Conservation (phyloP, 2,797 vertebrate species). For the Sandelia bainsii region DNA sequence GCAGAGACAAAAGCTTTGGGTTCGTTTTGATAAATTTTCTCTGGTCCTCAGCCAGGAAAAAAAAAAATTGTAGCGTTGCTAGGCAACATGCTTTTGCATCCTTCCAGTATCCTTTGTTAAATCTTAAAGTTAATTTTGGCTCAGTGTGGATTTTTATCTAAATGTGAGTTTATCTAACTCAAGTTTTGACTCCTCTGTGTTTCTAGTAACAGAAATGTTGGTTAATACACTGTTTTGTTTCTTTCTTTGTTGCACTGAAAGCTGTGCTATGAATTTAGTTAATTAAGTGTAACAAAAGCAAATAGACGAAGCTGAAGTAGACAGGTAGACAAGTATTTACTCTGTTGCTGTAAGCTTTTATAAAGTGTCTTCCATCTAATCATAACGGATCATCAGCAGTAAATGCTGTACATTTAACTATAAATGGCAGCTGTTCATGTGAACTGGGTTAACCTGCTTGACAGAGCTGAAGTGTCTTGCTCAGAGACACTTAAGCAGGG, state of each 20-base stretch:
- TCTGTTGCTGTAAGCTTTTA: slow-evolving; percentile 12
- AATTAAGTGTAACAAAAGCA: slow-evolving; percentile 26
- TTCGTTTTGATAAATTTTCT: slow-evolving; percentile 49
- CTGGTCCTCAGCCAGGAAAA: slow-evolving; percentile 32
- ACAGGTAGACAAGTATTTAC: not conserved
- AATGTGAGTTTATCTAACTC: slow-evolving; percentile 13
- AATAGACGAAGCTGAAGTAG: slow-evolving; percentile 20
- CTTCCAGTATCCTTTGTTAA: slow-evolving; percentile 44
- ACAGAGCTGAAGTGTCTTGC: slow-evolving; percentile 40
- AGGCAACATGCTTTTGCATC: slow-evolving; percentile 55
- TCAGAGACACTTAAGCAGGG: slow-evolving; percentile 44
- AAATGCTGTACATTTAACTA: slow-evolving; percentile 30
- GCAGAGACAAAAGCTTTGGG: slow-evolving; percentile 38
- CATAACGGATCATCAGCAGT: slow-evolving; percentile 13
- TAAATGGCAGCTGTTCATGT: slow-evolving; percentile 28
- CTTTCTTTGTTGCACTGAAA: slow-evolving; percentile 19
- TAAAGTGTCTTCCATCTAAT: slow-evolving; percentile 21
- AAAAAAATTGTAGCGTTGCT: slow-evolving; percentile 43
- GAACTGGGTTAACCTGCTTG: slow-evolving; percentile 37
- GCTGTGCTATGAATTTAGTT: slow-evolving; percentile 14
- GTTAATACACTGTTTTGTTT: not conserved
- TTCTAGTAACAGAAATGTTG: slow-evolving; percentile 19
- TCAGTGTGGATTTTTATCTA: slow-evolving; percentile 16
- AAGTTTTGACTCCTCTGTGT: not conserved
- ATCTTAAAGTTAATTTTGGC: slow-evolving; percentile 35